Percentiles rank a stretch among this genome's conserved stretches.
Conservation (phyloP, 2,113 vertebrate species). For the Eptatretus burgeri region DNA sequence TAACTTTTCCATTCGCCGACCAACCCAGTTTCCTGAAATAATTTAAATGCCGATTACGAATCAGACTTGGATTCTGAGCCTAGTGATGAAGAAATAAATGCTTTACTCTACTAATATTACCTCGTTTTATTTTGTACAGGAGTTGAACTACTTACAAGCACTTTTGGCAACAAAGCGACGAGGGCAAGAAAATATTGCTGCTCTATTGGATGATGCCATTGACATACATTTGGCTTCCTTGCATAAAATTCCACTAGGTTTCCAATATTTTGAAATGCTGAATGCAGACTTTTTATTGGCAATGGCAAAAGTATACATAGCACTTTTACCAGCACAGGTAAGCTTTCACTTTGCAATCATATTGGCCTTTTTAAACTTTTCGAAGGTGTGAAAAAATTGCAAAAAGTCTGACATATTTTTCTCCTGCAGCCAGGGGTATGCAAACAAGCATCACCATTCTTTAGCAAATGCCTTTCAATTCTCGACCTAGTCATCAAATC, state of each 20-base stretch:
- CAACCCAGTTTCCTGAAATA: no score
- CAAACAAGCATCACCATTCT: conserved; percentile 40
- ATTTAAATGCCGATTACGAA: no score
- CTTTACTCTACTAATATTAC: no score
- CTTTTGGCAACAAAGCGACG: conserved; percentile 37
- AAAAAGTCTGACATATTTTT: neutral
- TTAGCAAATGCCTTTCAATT: conserved; percentile 35
- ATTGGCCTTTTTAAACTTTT: no score
- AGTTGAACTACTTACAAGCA: conserved; percentile 43
- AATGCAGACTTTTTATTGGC: conserved; percentile 83
- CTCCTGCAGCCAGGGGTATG: conserved; percentile 26
- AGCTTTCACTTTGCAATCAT: neutral
- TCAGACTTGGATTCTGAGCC: no score
- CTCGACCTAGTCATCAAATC: conserved; percentile 56
- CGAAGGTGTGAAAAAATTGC: no score
- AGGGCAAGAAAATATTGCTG: conserved; percentile 35
- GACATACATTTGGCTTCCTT: conserved; percentile 58
- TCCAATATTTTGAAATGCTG: conserved; percentile 68
- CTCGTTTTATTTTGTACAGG: no score
- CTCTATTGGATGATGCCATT: conserved; percentile 48
- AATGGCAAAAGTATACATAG: conserved; percentile 48
- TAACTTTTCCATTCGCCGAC: no score
- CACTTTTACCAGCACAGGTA: conserved; percentile 52
- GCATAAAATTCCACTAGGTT: conserved; percentile 44
- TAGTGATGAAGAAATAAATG: no score